A percentile compares a stretch with the other conserved stretches of the same genome.
Evolutionary conservation across 1,140 invertebrate genomes (phyloP).

Genomic region (Drosophila ogumai): DNA sequence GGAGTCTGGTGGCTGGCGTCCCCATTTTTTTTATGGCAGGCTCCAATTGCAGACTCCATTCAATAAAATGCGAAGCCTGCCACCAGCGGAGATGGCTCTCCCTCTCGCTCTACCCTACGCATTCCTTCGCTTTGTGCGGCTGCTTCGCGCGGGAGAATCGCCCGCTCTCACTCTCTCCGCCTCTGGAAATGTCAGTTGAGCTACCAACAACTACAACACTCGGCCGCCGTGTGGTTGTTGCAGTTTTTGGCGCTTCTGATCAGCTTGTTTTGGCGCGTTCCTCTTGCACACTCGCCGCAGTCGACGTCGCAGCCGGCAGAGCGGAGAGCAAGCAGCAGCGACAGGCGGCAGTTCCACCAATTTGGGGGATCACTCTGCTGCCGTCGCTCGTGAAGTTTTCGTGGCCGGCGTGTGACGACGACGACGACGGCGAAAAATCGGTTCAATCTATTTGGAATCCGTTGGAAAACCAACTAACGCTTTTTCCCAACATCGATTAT

Average conservation of each 20-base stretch:
- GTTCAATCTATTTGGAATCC: constrained; percentile 29
- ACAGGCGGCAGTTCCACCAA: constrained; percentile 47
- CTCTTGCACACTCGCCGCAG: constrained; percentile 60
- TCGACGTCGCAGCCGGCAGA: constrained; percentile 22
- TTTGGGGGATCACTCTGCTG: constrained; percentile 56
- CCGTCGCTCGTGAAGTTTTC: constrained; percentile 65
- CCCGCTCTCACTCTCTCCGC: constrained; percentile 16
- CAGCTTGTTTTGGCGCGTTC: constrained; percentile 67
- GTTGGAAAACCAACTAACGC: constrained; percentile 28
- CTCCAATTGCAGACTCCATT: constrained; percentile 57
- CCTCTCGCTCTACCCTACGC: constrained; percentile 13
- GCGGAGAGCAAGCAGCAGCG: constrained; percentile 10
- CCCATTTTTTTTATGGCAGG: constrained; percentile 13
- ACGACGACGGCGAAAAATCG: constrained; percentile 51
- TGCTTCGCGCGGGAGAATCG: constrained; percentile 53
- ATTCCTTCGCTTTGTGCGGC: constrained; percentile 49
- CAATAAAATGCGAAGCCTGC: constrained; percentile 53
- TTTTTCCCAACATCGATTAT: constrained; percentile 24
- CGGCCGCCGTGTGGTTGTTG: constrained; percentile 59
- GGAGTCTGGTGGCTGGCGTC: constrained; percentile 26
- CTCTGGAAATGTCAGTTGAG: constrained; percentile 60
- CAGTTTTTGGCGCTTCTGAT: constrained; percentile 70
- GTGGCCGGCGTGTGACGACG: constrained; percentile 70
- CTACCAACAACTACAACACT: constrained; percentile 47
- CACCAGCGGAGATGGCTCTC: constrained; percentile 41